phyloP scores from a whole-genome alignment of 2,888 invertebrate genomes.

The Aphrophora alni region DNA sequence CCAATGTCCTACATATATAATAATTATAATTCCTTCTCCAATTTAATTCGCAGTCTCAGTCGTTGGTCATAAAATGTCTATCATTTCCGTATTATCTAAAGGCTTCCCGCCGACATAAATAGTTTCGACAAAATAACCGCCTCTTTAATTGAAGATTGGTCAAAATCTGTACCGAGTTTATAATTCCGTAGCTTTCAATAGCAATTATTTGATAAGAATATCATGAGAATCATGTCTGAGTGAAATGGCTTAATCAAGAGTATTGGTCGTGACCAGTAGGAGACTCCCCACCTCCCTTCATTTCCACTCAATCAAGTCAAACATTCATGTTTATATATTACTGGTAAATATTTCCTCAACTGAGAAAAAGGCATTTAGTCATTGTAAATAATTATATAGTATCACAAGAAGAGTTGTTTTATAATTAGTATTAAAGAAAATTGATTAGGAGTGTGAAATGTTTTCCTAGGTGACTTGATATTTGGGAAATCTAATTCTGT shows the following conservation, averaged over 20 bases:
- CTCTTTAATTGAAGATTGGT: neutral
- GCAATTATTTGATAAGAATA: neutral
- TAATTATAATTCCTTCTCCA: neutral
- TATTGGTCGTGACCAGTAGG: neutral
- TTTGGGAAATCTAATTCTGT: too few relatives aligned
- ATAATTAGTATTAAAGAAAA: too few relatives aligned
- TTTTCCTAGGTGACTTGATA: too few relatives aligned
- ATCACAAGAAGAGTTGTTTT: too few relatives aligned
- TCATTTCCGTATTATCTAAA: neutral
- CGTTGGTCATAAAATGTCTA: neutral
- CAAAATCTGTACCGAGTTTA: neutral
- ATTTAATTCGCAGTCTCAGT: neutral
- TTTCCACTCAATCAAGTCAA: too few relatives aligned
- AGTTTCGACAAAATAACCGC: neutral
- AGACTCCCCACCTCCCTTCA: too few relatives aligned
- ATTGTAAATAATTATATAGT: too few relatives aligned
- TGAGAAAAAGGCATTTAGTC: too few relatives aligned
- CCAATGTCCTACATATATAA: neutral
- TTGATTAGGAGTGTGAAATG: too few relatives aligned
- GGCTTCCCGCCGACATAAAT: neutral
- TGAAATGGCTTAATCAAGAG: neutral
- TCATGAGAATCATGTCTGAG: neutral
- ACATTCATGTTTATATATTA: too few relatives aligned
- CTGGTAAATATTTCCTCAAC: too few relatives aligned
- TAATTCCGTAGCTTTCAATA: neutral